These are phyloP conservation scores for Drosophila ambigua DNA, from an alignment of 1,140 invertebrate genomes.

Conservation along the genomic window DNA sequence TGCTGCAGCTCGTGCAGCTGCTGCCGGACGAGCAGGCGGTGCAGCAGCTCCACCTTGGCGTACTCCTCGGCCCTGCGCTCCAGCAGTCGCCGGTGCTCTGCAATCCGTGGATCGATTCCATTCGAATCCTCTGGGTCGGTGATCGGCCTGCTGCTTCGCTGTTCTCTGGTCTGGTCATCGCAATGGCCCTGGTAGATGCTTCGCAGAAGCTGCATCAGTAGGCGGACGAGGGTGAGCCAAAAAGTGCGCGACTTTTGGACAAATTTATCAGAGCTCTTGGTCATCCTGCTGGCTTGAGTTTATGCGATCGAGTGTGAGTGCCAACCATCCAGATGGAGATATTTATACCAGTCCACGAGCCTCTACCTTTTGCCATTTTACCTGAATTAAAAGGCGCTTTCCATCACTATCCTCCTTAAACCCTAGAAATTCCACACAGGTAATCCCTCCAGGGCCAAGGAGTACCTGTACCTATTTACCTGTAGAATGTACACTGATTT, in stretches of 20 bases:
- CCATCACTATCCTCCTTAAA: background rate
- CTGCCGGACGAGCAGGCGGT: slow-evolving; percentile 57
- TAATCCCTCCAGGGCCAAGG: background rate
- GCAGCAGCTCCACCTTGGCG: slow-evolving; percentile 56
- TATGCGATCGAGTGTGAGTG: slow-evolving; percentile 2
- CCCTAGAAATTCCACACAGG: background rate
- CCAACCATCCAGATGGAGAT: rapidly evolving
- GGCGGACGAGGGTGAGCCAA: slow-evolving; percentile 15
- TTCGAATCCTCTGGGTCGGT: background rate
- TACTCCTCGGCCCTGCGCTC: slow-evolving; percentile 16
- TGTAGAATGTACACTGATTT: too few species aligned
- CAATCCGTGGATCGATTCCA: slow-evolving; percentile 1
- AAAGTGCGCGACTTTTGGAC: slow-evolving; percentile 10
- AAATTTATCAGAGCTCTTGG: background rate
- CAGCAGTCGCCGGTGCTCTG: background rate
- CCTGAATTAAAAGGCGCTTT: background rate
- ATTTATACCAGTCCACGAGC: background rate
- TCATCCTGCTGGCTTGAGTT: slow-evolving; percentile 1
- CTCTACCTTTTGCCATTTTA: background rate
- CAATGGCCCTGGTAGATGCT: background rate
- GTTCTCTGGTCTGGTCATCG: too few species aligned
- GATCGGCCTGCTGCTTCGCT: too few species aligned
- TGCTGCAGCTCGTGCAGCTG: slow-evolving; percentile 57
- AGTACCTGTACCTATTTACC: background rate
- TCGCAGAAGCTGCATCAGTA: slow-evolving; percentile 30